Conservation (phyloP, 2,797 vertebrate species). For the Pangasius krempfi region DNA sequence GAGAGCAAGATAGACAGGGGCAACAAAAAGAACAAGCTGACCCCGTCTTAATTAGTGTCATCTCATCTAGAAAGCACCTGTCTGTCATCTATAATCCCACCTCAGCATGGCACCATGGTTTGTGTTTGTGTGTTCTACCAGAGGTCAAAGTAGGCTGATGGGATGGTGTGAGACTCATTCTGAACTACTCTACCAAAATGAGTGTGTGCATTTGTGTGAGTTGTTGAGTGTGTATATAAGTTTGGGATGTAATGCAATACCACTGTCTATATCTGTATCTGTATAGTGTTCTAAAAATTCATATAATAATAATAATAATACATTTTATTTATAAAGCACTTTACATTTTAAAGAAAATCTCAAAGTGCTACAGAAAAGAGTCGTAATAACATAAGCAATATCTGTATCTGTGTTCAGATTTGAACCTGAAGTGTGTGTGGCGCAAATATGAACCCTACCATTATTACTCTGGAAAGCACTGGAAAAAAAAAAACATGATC, state of each 20-base stretch:
- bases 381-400: no score
- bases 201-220: constrained; percentile 10
- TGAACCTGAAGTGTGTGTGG: neutral
- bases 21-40: constrained; percentile 37
- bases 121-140: constrained; percentile 31
- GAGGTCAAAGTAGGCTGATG: constrained; percentile 16
- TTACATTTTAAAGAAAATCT: no score
- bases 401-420: neutral
- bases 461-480: neutral
- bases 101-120: constrained; percentile 30
- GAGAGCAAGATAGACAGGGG: neutral
- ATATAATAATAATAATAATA: no score
- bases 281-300: neutral
- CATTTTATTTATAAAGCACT: no score
- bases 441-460: neutral
- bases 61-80: constrained; percentile 45
- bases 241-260: neutral
- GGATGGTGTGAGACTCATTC: constrained; percentile 13
- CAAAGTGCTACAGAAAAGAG: no score
- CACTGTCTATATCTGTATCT: neutral
- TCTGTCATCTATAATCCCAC: constrained; percentile 53
- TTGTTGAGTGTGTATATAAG: constrained; percentile 15
- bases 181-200: constrained; percentile 42
- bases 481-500: neutral
- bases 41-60: constrained; percentile 42